A percentile compares a stretch with the other conserved stretches of the same genome.
These are phyloP conservation scores for Neelides folsomi DNA, from an alignment of 2,888 invertebrate species.

Conservation along the genomic window DNA sequence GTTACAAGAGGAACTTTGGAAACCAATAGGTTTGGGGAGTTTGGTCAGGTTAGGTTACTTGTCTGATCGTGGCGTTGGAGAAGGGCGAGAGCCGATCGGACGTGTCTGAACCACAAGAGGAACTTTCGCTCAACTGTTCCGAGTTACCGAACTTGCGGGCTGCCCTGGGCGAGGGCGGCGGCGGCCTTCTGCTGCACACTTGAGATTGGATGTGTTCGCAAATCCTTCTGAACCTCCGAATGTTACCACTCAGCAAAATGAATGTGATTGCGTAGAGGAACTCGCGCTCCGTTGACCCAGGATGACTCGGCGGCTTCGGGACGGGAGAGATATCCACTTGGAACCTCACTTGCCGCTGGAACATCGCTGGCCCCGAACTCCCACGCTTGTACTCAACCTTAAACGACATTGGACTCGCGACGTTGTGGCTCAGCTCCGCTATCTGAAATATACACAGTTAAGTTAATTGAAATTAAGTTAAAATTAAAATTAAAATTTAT, in stretches of 20 bases:
- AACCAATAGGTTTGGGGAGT: too few species aligned
- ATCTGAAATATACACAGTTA: slow-evolving; percentile 49
- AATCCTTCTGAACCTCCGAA: slow-evolving; percentile 82
- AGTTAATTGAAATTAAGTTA: not conserved
- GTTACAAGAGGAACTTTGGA: too few species aligned
- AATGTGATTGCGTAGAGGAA: slow-evolving; percentile 85
- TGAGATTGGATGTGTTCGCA: slow-evolving; percentile 92
- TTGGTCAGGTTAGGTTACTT: slow-evolving; percentile 40
- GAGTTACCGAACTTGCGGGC: slow-evolving; percentile 47
- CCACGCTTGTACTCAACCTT: slow-evolving; percentile 93
- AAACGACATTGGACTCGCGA: slow-evolving; percentile 96
- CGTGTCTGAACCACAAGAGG: slow-evolving; percentile 55
- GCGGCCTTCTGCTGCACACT: slow-evolving; percentile 47
- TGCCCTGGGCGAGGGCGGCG: slow-evolving; percentile 52
- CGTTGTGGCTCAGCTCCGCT: slow-evolving; percentile 90
- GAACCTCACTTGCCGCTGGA: slow-evolving; percentile 88
- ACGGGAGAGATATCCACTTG: slow-evolving; percentile 48
- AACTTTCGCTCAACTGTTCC: slow-evolving; percentile 54
- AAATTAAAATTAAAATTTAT: too few species aligned
- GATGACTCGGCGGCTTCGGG: slow-evolving; percentile 48
- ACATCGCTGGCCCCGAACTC: slow-evolving; percentile 87
- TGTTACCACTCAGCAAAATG: slow-evolving; percentile 84
- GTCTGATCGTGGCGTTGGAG: slow-evolving; percentile 41
- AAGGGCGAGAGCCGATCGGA: slow-evolving; percentile 49
- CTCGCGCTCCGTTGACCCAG: slow-evolving; percentile 38